Evolutionary conservation across 1,140 invertebrate genomes (phyloP).

Genomic region (Bombus superbus): DNA sequence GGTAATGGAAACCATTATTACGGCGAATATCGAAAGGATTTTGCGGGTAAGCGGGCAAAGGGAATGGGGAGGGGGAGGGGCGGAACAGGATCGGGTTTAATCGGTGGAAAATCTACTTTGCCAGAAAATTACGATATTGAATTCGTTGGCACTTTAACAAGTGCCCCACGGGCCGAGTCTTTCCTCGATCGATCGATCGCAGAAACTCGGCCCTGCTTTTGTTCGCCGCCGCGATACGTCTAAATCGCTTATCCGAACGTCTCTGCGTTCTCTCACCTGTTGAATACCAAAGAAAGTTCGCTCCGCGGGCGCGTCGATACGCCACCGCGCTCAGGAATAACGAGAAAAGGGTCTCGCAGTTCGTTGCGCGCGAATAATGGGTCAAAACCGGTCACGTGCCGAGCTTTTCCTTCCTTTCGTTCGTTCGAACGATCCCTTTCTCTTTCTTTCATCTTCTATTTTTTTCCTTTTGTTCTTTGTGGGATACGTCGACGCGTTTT

Average conservation of each 20-base stretch:
- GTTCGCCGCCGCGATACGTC: constrained; percentile 46
- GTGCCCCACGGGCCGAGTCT: neutral
- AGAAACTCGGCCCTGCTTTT: constrained; percentile 34
- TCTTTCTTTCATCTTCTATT: neutral
- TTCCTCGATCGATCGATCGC: constrained; percentile 18
- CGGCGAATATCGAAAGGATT: constrained; percentile 44
- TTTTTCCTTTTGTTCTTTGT: neutral
- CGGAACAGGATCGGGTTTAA: constrained; percentile 24
- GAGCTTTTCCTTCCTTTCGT: neutral
- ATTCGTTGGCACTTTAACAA: constrained; percentile 57
- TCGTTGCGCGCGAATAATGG: constrained; percentile 45
- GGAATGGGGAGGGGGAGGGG: too few species aligned
- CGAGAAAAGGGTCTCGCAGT: constrained; percentile 37
- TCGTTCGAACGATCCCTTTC: neutral
- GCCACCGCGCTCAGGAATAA: constrained; percentile 21
- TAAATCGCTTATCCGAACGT: constrained; percentile 56
- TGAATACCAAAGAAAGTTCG: constrained; percentile 55
- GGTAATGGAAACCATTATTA: constrained; percentile 35
- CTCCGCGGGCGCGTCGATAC: constrained; percentile 29
- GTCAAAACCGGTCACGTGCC: constrained; percentile 39
- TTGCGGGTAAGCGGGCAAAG: neutral
- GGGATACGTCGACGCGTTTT: neutral
- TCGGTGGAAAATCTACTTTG: constrained; percentile 52
- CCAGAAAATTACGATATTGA: constrained; percentile 58
- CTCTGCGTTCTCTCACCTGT: constrained; percentile 54